phyloP scores from a whole-genome alignment of 2,888 invertebrate species.

The Dromius quadrimaculatus region DNA sequence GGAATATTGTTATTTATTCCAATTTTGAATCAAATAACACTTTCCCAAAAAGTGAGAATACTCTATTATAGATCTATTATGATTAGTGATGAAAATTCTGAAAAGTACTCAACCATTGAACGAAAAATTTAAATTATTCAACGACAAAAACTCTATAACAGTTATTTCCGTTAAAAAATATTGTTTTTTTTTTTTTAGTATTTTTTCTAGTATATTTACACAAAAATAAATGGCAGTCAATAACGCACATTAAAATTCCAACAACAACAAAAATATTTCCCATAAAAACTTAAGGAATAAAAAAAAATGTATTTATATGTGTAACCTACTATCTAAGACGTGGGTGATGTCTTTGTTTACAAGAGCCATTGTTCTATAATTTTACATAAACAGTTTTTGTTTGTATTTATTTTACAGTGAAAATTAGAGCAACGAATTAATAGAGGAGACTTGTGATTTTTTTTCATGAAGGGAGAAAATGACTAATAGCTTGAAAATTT shows the following conservation, averaged over 20 bases:
- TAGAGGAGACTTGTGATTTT: too few species aligned
- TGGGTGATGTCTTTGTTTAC: slow-evolving; percentile 36
- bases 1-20: too few species aligned
- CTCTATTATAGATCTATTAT: too few species aligned
- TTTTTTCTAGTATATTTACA: slow-evolving; percentile 19
- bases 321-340: slow-evolving; percentile 13
- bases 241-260: slow-evolving; percentile 25
- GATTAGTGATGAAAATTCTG: too few species aligned
- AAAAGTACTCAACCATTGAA: too few species aligned
- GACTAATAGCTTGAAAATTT: neutral
- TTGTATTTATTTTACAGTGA: too few species aligned
- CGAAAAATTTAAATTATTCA: slow-evolving; percentile 22
- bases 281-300: slow-evolving; percentile 7
- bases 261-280: slow-evolving; percentile 24
- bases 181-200: slow-evolving; percentile 12
- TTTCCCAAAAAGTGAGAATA: too few species aligned
- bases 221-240: slow-evolving; percentile 29
- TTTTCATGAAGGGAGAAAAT: neutral
- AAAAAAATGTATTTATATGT: slow-evolving; percentile 7
- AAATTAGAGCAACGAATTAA: too few species aligned
- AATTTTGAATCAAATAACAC: too few species aligned
- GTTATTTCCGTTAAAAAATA: slow-evolving; percentile 24
- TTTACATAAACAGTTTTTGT: too few species aligned
- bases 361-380: neutral
- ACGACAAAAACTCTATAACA: slow-evolving; percentile 33